These are phyloP conservation scores for Heliconius himera DNA, from an alignment of 1,140 invertebrate genomes.

Conservation along the genomic window DNA sequence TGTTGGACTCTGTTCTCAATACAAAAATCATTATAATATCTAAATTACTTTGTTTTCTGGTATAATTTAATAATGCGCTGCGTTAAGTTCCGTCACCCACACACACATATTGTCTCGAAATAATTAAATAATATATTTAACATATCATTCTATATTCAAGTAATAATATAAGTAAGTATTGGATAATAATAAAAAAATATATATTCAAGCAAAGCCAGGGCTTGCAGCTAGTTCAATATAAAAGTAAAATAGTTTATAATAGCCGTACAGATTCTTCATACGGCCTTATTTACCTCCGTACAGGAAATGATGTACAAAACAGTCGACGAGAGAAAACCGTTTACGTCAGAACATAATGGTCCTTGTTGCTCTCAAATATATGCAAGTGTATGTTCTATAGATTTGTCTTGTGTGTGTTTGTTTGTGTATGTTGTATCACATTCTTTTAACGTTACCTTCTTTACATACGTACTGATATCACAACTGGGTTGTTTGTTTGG, in stretches of 20 bases:
- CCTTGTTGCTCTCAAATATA: constrained; percentile 10
- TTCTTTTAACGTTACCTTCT: not conserved
- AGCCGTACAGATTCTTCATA: constrained; percentile 3
- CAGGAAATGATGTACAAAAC: constrained; percentile 24
- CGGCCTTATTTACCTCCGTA: constrained; percentile 16
- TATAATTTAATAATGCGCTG: too few relatives aligned
- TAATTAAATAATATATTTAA: too few relatives aligned
- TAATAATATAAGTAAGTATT: too few relatives aligned
- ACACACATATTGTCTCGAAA: too few relatives aligned
- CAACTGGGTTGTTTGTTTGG: too few relatives aligned
- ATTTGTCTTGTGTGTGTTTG: not conserved
- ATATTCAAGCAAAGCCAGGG: not conserved
- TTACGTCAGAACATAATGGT: constrained; percentile 20
- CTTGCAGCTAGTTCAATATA: not conserved
- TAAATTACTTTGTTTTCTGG: too few relatives aligned
- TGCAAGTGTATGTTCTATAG: not conserved
- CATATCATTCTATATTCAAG: too few relatives aligned
- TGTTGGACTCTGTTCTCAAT: too few relatives aligned
- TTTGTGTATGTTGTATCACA: not conserved
- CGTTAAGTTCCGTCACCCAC: too few relatives aligned
- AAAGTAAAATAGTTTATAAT: constrained; percentile 14
- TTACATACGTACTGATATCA: too few relatives aligned
- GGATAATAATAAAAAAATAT: too few relatives aligned
- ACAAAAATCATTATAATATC: too few relatives aligned
- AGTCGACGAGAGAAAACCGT: constrained; percentile 2